These are phyloP conservation scores for Tragelaphus buxtoni DNA, from an alignment of 2,113 vertebrate species.

Conservation along the genomic window DNA sequence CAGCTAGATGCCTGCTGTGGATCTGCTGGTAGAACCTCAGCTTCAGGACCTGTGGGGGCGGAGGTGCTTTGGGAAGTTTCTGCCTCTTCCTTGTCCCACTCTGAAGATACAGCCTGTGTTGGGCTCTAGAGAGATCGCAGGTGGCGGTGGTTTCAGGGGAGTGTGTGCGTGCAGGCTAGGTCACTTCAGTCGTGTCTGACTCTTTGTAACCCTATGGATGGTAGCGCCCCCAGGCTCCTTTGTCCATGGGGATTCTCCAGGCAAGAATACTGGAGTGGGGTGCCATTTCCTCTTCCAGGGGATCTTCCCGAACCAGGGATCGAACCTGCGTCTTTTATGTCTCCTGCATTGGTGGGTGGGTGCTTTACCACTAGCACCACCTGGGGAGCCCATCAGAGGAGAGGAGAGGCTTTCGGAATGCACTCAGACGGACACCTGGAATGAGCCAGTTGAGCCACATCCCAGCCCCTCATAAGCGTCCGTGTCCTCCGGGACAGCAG, in stretches of 20 bases:
- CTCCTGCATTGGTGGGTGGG: neutral
- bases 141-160: neutral
- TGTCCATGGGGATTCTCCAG: neutral
- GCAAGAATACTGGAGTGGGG: neutral
- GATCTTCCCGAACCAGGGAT: neutral
- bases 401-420: neutral
- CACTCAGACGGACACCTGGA: neutral
- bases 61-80: neutral
- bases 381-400: neutral
- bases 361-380: neutral
- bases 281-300: neutral
- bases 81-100: neutral
- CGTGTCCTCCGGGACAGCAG: neutral
- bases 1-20: neutral
- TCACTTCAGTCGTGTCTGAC: neutral
- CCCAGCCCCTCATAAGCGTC: neutral
- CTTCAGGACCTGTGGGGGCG: neutral
- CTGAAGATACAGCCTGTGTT: neutral
- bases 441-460: neutral
- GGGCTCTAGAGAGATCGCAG: neutral
- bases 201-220: neutral
- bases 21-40: neutral
- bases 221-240: neutral
- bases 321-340: neutral
- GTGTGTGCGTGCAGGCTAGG: neutral